A percentile compares a stretch with the other conserved stretches of the same genome.
These are phyloP conservation scores for Zaprionus bogoriensis DNA, from an alignment of 2,888 invertebrate genomes.

Conservation along the genomic window DNA sequence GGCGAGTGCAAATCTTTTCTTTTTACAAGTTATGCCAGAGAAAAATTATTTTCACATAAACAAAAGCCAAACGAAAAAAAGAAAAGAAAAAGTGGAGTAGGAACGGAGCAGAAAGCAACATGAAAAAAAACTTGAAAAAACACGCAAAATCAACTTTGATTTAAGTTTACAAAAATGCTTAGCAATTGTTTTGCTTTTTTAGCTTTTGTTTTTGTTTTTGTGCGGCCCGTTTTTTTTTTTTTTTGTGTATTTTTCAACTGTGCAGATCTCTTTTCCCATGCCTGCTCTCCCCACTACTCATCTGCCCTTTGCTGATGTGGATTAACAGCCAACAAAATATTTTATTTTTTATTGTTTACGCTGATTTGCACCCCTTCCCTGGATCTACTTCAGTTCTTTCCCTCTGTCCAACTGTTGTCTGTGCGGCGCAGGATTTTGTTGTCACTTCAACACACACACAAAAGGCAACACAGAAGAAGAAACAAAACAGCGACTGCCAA, in stretches of 20 bases:
- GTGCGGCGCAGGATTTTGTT: slow-evolving; percentile 72
- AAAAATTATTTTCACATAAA: slow-evolving; percentile 61
- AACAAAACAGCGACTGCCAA: slow-evolving; percentile 44
- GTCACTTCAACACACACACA: slow-evolving; percentile 75
- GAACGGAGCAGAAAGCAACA: slow-evolving; percentile 33
- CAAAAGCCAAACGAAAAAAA: slow-evolving; percentile 25
- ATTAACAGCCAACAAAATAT: slow-evolving; percentile 78
- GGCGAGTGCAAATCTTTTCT: no score
- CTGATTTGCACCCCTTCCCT: slow-evolving; percentile 62
- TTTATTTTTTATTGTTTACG: slow-evolving; percentile 73
- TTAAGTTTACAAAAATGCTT: slow-evolving; percentile 79
- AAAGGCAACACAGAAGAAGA: slow-evolving; percentile 31
- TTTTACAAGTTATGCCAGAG: slow-evolving; percentile 59
- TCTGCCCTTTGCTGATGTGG: slow-evolving; percentile 49
- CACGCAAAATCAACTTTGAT: slow-evolving; percentile 75
- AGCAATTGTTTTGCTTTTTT: slow-evolving; percentile 72
- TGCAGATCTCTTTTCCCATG: slow-evolving; percentile 48
- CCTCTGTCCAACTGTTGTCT: slow-evolving; percentile 41
- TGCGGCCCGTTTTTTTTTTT: slow-evolving; percentile 31
- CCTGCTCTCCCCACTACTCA: no score
- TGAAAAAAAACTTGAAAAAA: slow-evolving; percentile 34
- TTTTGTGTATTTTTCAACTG: slow-evolving; percentile 29
- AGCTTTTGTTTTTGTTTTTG: slow-evolving; percentile 56
- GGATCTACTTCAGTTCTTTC: neutral
- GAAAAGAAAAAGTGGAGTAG: slow-evolving; percentile 25